phyloP scores from a whole-genome alignment of 30 jellyfish, hydroid and myxozoan species.

The Nemopilema nomurai region DNA sequence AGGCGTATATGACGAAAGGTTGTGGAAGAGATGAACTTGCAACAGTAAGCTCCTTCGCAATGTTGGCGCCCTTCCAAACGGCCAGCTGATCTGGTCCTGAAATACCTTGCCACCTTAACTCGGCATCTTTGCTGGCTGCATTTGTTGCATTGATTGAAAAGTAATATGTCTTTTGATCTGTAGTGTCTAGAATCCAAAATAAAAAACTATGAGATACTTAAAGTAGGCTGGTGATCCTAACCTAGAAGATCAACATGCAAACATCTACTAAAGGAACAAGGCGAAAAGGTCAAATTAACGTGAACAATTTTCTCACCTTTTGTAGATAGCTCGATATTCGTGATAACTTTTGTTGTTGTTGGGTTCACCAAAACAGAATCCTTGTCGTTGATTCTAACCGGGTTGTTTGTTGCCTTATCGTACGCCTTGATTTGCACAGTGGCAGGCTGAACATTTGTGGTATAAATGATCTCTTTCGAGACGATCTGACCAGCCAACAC shows the following conservation, averaged over 20 bases:
- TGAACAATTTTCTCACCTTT: no score
- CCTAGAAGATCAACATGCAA: neutral
- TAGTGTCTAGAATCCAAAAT: neutral
- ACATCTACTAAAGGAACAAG: neutral
- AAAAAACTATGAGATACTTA: no score
- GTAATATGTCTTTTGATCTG: conserved; percentile 41
- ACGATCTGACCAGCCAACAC: conserved; percentile 50
- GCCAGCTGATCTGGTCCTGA: conserved; percentile 43
- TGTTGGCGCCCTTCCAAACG: conserved; percentile 24
- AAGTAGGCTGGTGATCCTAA: no score
- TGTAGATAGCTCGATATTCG: conserved; percentile 36
- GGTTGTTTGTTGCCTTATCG: conserved; percentile 43
- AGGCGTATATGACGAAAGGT: conserved; percentile 35
- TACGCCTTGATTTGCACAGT: conserved; percentile 58
- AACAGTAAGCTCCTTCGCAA: conserved; percentile 23
- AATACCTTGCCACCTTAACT: conserved; percentile 58
- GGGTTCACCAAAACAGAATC: conserved; percentile 51
- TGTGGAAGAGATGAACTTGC: conserved; percentile 35
- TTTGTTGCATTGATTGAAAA: conserved; percentile 57
- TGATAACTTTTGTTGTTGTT: conserved; percentile 27
- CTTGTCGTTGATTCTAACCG: conserved; percentile 30
- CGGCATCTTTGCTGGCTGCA: conserved; percentile 68
- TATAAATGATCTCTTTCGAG: conserved; percentile 34
- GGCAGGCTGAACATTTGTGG: conserved; percentile 63
- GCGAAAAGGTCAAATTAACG: no score